A percentile compares a stretch with the other conserved stretches of the same genome.
These are phyloP conservation scores for Melanaphis sacchari DNA, from an alignment of 1,140 invertebrate species.

Conservation along the genomic window DNA sequence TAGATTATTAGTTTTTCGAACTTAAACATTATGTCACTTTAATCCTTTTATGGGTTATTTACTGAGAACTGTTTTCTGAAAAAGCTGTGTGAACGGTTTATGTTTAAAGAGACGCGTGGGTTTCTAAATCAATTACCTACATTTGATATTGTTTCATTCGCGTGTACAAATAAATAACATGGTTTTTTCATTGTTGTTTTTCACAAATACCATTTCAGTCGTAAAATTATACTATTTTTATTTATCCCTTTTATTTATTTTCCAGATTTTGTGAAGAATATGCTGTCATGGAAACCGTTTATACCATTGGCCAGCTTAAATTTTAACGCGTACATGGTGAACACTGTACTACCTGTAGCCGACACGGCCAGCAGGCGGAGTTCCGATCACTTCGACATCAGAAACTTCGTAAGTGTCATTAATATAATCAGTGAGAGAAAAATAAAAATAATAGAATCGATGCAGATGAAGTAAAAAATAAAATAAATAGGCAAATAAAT, in stretches of 20 bases:
- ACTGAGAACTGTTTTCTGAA: neutral
- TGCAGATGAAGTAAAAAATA: neutral
- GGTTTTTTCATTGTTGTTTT: too few relatives aligned
- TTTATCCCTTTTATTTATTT: slow-evolving; percentile 48
- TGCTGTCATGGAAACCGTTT: slow-evolving; percentile 74
- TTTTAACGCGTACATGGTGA: slow-evolving; percentile 75
- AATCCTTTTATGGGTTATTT: neutral
- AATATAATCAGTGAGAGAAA: too few relatives aligned
- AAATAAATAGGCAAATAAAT: too few relatives aligned
- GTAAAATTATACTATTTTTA: neutral
- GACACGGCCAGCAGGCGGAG: slow-evolving; percentile 65
- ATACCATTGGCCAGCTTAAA: slow-evolving; percentile 74
- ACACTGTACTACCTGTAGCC: slow-evolving; percentile 66
- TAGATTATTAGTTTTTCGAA: neutral
- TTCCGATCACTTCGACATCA: slow-evolving; percentile 63
- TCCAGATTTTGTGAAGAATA: slow-evolving; percentile 69
- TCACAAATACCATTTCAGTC: neutral
- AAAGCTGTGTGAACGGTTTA: neutral
- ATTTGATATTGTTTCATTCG: neutral
- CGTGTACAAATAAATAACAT: neutral
- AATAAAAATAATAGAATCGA: neutral
- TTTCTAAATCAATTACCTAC: slow-evolving; percentile 1
- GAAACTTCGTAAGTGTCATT: slow-evolving; percentile 62
- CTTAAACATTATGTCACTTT: neutral
- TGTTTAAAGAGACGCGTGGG: neutral